These are phyloP conservation scores for Chironex yamaguchii DNA, from an alignment of 30 jellyfish, hydroid and myxozoan genomes.

Conservation along the genomic window DNA sequence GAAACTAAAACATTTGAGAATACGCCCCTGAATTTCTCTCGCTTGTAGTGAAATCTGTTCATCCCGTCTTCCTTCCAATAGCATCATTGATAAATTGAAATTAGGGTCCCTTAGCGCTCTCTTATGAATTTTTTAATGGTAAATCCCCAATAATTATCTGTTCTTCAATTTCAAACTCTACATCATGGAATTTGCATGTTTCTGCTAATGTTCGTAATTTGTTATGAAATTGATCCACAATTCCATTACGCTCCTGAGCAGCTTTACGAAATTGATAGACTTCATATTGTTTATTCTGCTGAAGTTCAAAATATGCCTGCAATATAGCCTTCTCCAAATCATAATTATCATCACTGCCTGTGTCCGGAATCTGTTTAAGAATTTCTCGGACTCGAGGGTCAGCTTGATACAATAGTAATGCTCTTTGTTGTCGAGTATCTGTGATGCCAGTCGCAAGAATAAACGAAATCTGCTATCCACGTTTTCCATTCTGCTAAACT, in stretches of 20 bases:
- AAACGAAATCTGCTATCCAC: slow-evolving; percentile 33
- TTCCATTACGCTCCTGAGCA: slow-evolving; percentile 8
- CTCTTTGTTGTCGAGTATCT: slow-evolving; percentile 1
- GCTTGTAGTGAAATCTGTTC: neutral
- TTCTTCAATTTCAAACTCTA: slow-evolving; percentile 39
- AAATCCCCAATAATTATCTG: slow-evolving; percentile 27
- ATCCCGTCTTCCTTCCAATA: slow-evolving; percentile 48
- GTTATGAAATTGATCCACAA: slow-evolving; percentile 30
- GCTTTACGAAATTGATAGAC: slow-evolving; percentile 31
- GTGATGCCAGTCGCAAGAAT: slow-evolving; percentile 20
- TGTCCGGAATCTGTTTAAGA: slow-evolving; percentile 13
- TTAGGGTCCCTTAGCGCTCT: slow-evolving; percentile 10
- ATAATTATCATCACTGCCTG: slow-evolving; percentile 9
- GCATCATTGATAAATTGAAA: slow-evolving; percentile 5
- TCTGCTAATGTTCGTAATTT: slow-evolving; percentile 1
- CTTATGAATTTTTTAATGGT: slow-evolving; percentile 14
- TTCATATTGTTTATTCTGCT: slow-evolving; percentile 27
- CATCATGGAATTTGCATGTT: slow-evolving; percentile 1
- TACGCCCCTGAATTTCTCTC: slow-evolving; percentile 13
- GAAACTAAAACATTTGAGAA: neutral
- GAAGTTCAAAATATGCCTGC: slow-evolving; percentile 50
- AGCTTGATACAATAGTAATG: slow-evolving; percentile 24
- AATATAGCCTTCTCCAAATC: neutral
- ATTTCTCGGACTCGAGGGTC: slow-evolving; percentile 46
- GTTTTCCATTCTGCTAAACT: slow-evolving; percentile 6